Base-by-base conservation (phyloP, 2,888 invertebrate genomes). In the Napeogenes inachia region DNA sequence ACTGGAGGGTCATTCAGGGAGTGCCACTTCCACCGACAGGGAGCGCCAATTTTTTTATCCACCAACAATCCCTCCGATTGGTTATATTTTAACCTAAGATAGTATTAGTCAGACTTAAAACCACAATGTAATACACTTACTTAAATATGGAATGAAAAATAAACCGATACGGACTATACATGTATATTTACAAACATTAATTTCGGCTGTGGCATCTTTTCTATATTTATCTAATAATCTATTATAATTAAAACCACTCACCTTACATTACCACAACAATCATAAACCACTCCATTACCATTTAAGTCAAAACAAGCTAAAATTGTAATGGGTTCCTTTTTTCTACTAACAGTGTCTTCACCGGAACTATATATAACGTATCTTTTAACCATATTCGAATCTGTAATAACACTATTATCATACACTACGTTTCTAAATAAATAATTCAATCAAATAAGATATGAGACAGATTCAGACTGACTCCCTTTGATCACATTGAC, bases 1-100 rank as follows among this genome's bases (percentile, higher is more conserved):
- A 73, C 70, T 0, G 84, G 82, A 0, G 85, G 85, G 0, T 85
- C 84, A 56, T 86, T 85, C 32, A 85, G 65, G 0, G 68, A 67
- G 61, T 86, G 81, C 85, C 85, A 86, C 61, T 81, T 81, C 85
- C 85, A 85, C 4, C 66, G 72, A 13, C 75, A 65, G 0, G 73
- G 73, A 2, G 81, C 71, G 2, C 75, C 80, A 38, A 84, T 71
- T 33, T 75, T 76, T 2, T 67, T 46, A 59, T 85, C 85, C 2
- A 79, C 59, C 13, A 83, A 30, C 0, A 78, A 45, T 0, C 85
- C 85, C 62, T 83, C 84, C 0, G 75, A 73, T 65, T 85, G 85
- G 54, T 85, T 85, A 64, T 81, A 85, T 67, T 84, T 85, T 4
- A 86, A 60, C 65, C 84, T 86, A 71, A 57, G 64, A 58, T 30